phyloP scores from a whole-genome alignment of 2,797 vertebrate species.

The Melanotaenia trifasciata region DNA sequence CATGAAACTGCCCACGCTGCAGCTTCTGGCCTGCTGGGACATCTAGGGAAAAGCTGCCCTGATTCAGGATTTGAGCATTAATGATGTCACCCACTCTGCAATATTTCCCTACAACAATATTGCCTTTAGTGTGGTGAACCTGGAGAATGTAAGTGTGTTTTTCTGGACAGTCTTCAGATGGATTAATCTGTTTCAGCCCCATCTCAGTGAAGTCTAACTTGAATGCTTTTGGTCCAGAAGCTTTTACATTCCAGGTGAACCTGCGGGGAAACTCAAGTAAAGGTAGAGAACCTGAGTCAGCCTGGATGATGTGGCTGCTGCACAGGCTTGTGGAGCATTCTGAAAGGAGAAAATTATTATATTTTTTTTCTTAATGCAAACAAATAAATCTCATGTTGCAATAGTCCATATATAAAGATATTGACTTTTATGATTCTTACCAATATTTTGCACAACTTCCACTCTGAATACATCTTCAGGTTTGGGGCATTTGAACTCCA shows the following conservation, averaged over 20 bases:
- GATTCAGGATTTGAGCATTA: conserved; percentile 51
- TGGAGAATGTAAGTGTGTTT: conserved; percentile 80
- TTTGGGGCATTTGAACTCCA: conserved; percentile 69
- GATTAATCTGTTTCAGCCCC: conserved; percentile 84
- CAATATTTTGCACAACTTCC: conserved; percentile 64
- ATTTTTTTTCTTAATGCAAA: background rate
- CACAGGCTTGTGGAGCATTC: conserved; percentile 74
- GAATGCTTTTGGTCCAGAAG: conserved; percentile 42
- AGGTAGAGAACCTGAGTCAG: conserved; percentile 38
- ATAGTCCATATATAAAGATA: background rate
- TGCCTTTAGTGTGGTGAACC: conserved; percentile 36
- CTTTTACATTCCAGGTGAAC: conserved; percentile 86
- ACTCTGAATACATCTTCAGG: conserved; percentile 73
- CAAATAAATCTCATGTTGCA: conserved; percentile 14
- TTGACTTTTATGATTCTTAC: conserved; percentile 50
- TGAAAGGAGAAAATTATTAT: conserved; percentile 48
- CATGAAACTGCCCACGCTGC: conserved; percentile 46
- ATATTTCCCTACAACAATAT: conserved; percentile 64
- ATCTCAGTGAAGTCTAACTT: conserved; percentile 80
- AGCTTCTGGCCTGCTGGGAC: conserved; percentile 70
- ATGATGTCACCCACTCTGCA: conserved; percentile 70
- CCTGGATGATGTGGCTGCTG: conserved; percentile 75
- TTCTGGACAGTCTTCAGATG: conserved; percentile 81
- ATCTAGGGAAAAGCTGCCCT: conserved; percentile 69
- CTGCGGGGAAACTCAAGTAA: conserved; percentile 83